Conservation (phyloP, 2,113 vertebrate species). For the Cynopterus brachyotis region DNA sequence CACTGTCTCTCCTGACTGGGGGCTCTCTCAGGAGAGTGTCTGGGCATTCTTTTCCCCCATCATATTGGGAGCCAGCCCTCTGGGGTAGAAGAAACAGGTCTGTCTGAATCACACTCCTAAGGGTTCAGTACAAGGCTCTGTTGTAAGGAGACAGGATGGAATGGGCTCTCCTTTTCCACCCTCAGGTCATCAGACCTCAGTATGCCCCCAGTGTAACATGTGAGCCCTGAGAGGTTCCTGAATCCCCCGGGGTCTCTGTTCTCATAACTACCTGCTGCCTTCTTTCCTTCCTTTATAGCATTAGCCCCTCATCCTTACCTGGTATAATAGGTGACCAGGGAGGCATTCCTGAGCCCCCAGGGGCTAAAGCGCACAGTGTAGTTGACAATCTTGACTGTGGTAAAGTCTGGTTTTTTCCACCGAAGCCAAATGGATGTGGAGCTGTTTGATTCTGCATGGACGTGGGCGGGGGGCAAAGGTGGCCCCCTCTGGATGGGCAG, state of each 20-base stretch:
- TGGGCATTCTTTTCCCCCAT: not conserved
- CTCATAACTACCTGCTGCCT: rapidly evolving
- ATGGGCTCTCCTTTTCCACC: not conserved
- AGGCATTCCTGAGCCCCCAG: slow-evolving; percentile 93
- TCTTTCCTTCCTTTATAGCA: not conserved
- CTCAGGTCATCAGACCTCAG: not conserved
- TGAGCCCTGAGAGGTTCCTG: not conserved
- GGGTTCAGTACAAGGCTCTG: not conserved
- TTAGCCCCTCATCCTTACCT: slow-evolving; percentile 84
- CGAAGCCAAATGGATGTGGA: slow-evolving; percentile 96
- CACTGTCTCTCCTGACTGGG: not conserved
- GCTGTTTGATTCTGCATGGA: slow-evolving; percentile 93
- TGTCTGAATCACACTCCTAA: not conserved
- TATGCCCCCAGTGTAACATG: not conserved
- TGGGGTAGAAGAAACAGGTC: not conserved
- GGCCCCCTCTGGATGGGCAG: slow-evolving; percentile 86
- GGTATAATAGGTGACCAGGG: slow-evolving; percentile 94
- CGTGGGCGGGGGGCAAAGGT: slow-evolving; percentile 91
- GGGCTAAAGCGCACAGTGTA: slow-evolving; percentile 98
- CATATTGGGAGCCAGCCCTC: not conserved
- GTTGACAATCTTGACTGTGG: slow-evolving; percentile 92
- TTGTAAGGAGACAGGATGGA: not conserved
- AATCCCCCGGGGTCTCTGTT: not conserved
- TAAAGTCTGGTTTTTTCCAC: slow-evolving; percentile 96
- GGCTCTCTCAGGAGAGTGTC: not conserved